These are phyloP conservation scores for Fregetta grallaria DNA, from an alignment of 2,113 vertebrate genomes.

Conservation along the genomic window DNA sequence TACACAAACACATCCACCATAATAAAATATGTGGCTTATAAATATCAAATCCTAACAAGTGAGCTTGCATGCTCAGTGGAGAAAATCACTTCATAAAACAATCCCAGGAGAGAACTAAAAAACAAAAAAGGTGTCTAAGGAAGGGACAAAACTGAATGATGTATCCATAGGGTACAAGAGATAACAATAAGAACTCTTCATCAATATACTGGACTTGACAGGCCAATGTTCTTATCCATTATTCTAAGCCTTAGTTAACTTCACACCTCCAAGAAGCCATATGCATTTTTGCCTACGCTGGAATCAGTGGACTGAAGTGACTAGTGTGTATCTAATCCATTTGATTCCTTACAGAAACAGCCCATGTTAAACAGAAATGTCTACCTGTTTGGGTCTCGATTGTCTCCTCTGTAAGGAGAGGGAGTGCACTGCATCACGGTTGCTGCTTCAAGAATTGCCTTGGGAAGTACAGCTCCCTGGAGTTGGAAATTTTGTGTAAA, in stretches of 20 bases:
- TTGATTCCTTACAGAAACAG: not conserved
- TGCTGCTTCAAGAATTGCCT: not conserved
- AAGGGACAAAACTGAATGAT: not conserved
- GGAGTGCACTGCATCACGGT: not conserved
- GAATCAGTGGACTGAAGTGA: not conserved
- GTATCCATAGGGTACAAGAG: not conserved
- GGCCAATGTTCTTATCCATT: not conserved
- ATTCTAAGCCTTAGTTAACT: not conserved
- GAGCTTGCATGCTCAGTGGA: constrained; percentile 25
- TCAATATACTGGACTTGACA: not conserved
- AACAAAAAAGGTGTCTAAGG: not conserved
- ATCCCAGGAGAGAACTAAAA: constrained; percentile 27
- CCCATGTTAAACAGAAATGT: not conserved
- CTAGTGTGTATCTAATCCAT: not conserved
- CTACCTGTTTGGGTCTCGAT: rapidly evolving
- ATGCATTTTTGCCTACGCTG: not conserved
- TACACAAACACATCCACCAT: constrained; percentile 37
- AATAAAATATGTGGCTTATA: constrained; percentile 59
- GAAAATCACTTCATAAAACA: constrained; percentile 54
- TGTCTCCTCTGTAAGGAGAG: not conserved
- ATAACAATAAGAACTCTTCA: not conserved
- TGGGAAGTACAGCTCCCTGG: not conserved
- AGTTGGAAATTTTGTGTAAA: not conserved
- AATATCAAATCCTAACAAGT: constrained; percentile 59
- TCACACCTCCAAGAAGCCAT: not conserved